A percentile compares a stretch with the other conserved stretches of the same genome.
Evolutionary conservation across 2,797 vertebrate genomes (phyloP).

Genomic region (Crenichthys baileyi): DNA sequence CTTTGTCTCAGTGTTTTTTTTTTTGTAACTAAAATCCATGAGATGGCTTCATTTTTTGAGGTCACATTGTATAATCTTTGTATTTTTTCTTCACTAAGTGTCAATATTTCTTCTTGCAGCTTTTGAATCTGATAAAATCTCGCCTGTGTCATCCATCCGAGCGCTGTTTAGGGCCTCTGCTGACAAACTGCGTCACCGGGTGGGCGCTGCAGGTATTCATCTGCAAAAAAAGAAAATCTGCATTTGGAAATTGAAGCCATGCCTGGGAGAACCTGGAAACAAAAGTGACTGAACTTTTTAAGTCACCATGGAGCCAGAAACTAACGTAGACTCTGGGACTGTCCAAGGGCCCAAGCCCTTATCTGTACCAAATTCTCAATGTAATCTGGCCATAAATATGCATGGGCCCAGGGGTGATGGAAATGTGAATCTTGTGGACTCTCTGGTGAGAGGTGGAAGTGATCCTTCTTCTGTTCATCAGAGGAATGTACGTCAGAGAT

Average conservation of each 20-base stretch:
- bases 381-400: slow-evolving; percentile 66
- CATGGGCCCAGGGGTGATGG: slow-evolving; percentile 67
- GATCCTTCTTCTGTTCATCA: slow-evolving; percentile 78
- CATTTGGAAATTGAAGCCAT: slow-evolving; percentile 71
- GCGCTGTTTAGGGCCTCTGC: slow-evolving; percentile 67
- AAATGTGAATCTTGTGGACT: slow-evolving; percentile 72
- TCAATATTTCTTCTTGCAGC: slow-evolving; percentile 45
- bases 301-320: slow-evolving; percentile 80
- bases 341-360: slow-evolving; percentile 62
- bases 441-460: slow-evolving; percentile 76
- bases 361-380: slow-evolving; percentile 63
- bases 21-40: neutral
- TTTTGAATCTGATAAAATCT: slow-evolving; percentile 59
- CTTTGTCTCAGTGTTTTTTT: neutral
- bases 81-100: slow-evolving; percentile 30
- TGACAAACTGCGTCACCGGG: slow-evolving; percentile 82
- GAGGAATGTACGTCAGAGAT: slow-evolving; percentile 85
- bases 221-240: slow-evolving; percentile 41
- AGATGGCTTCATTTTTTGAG: neutral
- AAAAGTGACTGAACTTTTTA: slow-evolving; percentile 61
- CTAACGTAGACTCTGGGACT: slow-evolving; percentile 64
- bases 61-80: neutral
- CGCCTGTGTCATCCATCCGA: slow-evolving; percentile 53
- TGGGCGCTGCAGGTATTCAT: slow-evolving; percentile 81
- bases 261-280: slow-evolving; percentile 75